A percentile compares a stretch with the other conserved stretches of the same genome.
Conservation (phyloP, 2,888 invertebrate species). For the Ophion obscuratus region DNA sequence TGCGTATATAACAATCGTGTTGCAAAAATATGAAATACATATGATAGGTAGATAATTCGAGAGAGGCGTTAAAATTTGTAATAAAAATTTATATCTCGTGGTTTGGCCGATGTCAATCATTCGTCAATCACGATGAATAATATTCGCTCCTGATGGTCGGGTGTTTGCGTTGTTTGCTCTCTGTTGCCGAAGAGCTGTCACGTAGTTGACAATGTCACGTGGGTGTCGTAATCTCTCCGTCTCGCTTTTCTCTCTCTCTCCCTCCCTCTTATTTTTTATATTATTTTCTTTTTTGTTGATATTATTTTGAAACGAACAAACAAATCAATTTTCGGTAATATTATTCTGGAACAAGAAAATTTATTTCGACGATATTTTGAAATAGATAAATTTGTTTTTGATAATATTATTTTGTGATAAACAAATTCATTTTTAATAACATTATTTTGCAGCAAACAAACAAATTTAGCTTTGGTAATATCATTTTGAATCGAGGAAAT, state of each 20-base stretch:
- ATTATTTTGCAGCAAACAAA: no score
- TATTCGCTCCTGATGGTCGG: conserved; percentile 61
- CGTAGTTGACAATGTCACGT: conserved; percentile 56
- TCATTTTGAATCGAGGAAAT: no score
- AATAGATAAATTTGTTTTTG: no score
- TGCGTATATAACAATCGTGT: conserved; percentile 44
- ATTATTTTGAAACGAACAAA: conserved; percentile 21
- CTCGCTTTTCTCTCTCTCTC: not conserved
- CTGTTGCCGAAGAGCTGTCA: conserved; percentile 47
- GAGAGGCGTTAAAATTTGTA: conserved; percentile 56
- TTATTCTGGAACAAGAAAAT: conserved; percentile 16
- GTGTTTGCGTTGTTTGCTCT: conserved; percentile 19
- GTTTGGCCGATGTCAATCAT: conserved; percentile 50
- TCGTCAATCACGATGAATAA: conserved; percentile 51
- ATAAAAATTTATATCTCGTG: conserved; percentile 54
- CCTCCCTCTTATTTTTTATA: conserved; percentile 14
- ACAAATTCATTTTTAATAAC: no score
- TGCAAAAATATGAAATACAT: conserved; percentile 28
- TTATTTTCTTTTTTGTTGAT: conserved; percentile 52
- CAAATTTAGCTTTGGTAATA: no score
- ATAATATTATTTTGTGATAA: no score
- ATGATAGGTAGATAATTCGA: conserved; percentile 10
- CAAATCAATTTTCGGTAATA: not conserved
- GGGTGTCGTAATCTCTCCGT: conserved; percentile 38
- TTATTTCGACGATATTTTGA: no score